Conservation (phyloP, 2,113 vertebrate genomes). For the Panurus biarmicus region DNA sequence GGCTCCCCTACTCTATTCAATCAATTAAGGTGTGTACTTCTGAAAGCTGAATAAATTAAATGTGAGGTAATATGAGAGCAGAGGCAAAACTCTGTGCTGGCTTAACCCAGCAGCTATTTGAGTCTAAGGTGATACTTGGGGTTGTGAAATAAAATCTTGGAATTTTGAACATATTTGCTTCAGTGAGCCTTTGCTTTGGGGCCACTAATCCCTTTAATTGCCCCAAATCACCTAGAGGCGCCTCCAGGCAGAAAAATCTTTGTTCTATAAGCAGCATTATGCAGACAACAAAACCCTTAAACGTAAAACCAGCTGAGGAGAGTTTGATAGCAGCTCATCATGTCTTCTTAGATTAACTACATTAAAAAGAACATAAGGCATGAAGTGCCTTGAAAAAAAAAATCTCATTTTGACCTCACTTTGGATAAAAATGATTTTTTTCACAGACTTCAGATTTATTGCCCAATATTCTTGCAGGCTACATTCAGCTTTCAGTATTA, state of each 20-base stretch:
- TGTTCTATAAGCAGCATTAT: neutral
- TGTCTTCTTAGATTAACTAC: neutral
- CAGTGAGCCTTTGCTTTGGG: neutral
- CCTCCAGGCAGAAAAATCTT: neutral
- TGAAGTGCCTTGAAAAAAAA: neutral
- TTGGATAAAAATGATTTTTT: neutral
- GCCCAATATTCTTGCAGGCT: neutral
- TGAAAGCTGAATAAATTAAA: neutral
- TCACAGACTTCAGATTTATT: neutral
- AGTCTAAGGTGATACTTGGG: neutral
- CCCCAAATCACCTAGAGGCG: neutral
- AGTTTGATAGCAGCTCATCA: neutral
- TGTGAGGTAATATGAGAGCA: fast-evolving
- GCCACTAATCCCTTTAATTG: neutral
- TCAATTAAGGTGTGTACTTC: neutral
- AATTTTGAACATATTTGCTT: neutral
- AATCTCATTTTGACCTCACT: neutral
- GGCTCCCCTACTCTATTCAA: neutral
- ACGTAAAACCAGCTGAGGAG: neutral
- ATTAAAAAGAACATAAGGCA: neutral
- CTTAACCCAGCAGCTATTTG: neutral
- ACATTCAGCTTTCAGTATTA: neutral
- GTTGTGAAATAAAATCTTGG: neutral
- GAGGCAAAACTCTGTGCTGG: neutral
- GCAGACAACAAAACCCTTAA: neutral